Evolutionary conservation across 92 coral and sea anemone genomes (phyloP).

Genomic region (Plumapathes pennacea): DNA sequence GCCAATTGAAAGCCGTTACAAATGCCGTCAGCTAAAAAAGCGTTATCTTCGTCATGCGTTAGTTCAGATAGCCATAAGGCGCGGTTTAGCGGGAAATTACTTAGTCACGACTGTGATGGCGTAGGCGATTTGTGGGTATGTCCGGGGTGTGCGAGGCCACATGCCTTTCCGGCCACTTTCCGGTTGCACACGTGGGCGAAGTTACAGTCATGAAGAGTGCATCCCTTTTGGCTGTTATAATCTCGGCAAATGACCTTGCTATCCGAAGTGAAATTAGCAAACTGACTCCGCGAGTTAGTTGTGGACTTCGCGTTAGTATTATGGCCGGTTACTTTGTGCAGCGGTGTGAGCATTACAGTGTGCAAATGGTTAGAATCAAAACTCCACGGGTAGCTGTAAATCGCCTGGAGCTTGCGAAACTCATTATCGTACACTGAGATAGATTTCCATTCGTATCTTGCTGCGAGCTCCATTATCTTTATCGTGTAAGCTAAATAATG

Average conservation of each 20-base stretch:
- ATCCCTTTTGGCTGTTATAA: conserved; percentile 7
- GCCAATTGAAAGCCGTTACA: not conserved
- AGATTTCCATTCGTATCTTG: conserved; percentile 30
- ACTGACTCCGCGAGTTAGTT: too few relatives aligned
- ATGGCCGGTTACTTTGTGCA: too few relatives aligned
- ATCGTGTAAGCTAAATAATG: conserved; percentile 34
- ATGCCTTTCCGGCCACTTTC: conserved; percentile 8
- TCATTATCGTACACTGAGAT: conserved; percentile 30
- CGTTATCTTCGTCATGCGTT: not conserved
- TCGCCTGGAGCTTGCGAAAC: conserved; percentile 42
- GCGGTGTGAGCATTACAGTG: conserved; percentile 27
- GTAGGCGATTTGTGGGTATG: not conserved
- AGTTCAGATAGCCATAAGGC: not conserved
- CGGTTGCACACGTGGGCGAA: conserved; percentile 12
- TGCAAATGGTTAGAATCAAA: conserved; percentile 48
- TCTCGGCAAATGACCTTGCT: conserved; percentile 9
- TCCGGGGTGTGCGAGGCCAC: conserved; percentile 8
- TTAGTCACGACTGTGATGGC: not conserved
- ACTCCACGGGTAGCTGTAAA: conserved; percentile 34
- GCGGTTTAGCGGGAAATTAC: not conserved
- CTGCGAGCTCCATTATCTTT: conserved; percentile 42
- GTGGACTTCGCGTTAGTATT: too few relatives aligned
- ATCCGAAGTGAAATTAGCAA: not conserved
- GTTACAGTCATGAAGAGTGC: conserved; percentile 4
- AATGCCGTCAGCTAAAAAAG: not conserved